Evolutionary conservation across 1,140 invertebrate species (phyloP), one percentile per base, ranked within the genome.

Genomic region (Hydropsyche tenuis): DNA sequence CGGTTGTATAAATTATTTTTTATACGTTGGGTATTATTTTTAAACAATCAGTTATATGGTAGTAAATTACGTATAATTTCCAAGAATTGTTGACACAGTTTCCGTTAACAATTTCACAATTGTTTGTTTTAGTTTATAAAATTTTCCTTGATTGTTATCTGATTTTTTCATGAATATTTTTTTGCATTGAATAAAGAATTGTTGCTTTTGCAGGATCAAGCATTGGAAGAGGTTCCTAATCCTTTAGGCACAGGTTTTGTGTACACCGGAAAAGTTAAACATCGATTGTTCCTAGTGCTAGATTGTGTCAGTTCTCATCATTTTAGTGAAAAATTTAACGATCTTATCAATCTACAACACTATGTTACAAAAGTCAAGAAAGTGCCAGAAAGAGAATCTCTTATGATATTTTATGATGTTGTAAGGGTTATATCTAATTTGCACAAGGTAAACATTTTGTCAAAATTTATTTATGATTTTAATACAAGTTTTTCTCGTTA

Each of bases 311-410:
- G 88, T 14, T 85, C 90, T 1, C 92, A 94, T 79, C 91, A 93
- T 80, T 93, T 92, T 78, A 90, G 88, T 81, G 86, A 88, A 46
- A 86, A 88, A 78, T 91, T 88, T 48, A 86, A 86, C 20, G 88
- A 92, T 77, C 81, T 92, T 0, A 89, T 93, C 20, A 94, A 94
- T 82, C 83, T 95, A 7, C 93, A 94, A 78, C 91, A 94, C 80
- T 93, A 94, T 83, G 91, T 95, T 4, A 94, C 93, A 62, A 90
- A 89, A 82, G 91, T 93, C 76, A 93, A 93, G 78, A 93, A 92
- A 81, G 86, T 95, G 27, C 86, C 87, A 9, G 93, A 94, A 80
- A 89, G 88, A 78, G 92, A 94, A 82, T 90, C 92, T 25, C 85
- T 94, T 48, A 80, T 90, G 43, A 92, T 95, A 80, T 94, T 95